These are phyloP conservation scores for Drosophila suzukii DNA, from an alignment of 1,140 invertebrate genomes.

Conservation along the genomic window DNA sequence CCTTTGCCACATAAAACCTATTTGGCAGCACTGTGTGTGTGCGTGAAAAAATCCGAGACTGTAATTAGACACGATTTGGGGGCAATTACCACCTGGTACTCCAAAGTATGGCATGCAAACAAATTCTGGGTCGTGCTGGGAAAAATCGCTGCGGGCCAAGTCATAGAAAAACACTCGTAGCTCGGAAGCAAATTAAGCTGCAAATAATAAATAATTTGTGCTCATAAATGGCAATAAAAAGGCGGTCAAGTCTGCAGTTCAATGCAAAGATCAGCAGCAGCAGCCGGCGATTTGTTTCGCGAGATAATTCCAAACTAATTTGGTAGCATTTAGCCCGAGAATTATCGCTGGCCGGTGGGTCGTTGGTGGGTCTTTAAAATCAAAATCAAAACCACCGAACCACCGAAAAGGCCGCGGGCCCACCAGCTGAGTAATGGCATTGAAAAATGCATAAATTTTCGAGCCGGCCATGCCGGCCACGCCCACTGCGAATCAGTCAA, in stretches of 20 bases:
- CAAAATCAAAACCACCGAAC: slow-evolving; percentile 7
- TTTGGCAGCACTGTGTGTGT: slow-evolving; percentile 19
- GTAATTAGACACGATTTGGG: slow-evolving; percentile 79
- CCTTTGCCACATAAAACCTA: too few species aligned
- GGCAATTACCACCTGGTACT: slow-evolving; percentile 76
- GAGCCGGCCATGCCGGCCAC: slow-evolving; percentile 30
- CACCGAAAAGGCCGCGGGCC: slow-evolving; percentile 38
- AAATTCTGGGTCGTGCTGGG: slow-evolving; percentile 29
- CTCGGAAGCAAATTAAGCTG: slow-evolving; percentile 76
- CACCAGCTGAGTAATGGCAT: slow-evolving; percentile 73
- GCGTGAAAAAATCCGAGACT: slow-evolving; percentile 21
- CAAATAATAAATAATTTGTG: slow-evolving; percentile 80
- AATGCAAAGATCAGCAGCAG: slow-evolving; percentile 2
- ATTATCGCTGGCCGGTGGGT: slow-evolving; percentile 51
- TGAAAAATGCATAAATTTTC: slow-evolving; percentile 80
- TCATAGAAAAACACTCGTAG: slow-evolving; percentile 56
- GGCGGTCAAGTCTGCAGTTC: slow-evolving; percentile 52
- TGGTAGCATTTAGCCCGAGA: slow-evolving; percentile 78
- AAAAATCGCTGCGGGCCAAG: slow-evolving; percentile 15
- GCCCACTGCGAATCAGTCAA: slow-evolving; percentile 74
- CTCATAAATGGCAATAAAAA: slow-evolving; percentile 80
- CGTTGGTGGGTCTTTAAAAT: slow-evolving; percentile 9
- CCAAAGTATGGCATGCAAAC: slow-evolving; percentile 34
- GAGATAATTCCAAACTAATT: slow-evolving; percentile 78
- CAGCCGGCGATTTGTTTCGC: slow-evolving; percentile 62